phyloP scores from a whole-genome alignment of 2,888 invertebrate species.

The Agonopterix alstromeriana region DNA sequence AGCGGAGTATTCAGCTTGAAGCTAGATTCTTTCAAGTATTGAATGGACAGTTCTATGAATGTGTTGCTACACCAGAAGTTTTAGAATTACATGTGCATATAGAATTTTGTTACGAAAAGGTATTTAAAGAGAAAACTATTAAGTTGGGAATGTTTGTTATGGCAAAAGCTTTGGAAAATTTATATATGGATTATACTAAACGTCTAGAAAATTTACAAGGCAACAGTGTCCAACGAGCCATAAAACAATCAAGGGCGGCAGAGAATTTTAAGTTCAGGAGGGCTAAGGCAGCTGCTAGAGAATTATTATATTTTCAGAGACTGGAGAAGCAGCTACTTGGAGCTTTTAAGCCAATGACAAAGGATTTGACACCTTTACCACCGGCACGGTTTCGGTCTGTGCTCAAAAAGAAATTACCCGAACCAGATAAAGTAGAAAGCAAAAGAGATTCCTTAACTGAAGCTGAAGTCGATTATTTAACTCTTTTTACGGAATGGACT shows the following conservation, averaged over 20 bases:
- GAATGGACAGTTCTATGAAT: conserved; percentile 72
- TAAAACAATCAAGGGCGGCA: conserved; percentile 66
- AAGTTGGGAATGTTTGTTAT: conserved; percentile 72
- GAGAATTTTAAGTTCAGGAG: conserved; percentile 67
- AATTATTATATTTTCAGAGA: conserved; percentile 69
- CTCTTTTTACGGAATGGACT: conserved; percentile 59
- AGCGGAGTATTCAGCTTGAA: conserved; percentile 67
- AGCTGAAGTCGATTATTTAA: conserved; percentile 52
- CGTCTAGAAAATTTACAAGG: conserved; percentile 75
- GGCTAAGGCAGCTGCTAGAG: conserved; percentile 75
- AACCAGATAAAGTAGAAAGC: conserved; percentile 12
- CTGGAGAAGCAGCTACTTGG: conserved; percentile 59
- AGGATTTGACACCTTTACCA: conserved; percentile 8
- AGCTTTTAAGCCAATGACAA: conserved; percentile 41
- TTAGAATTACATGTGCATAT: conserved; percentile 76
- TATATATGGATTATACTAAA: conserved; percentile 67
- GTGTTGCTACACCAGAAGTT: conserved; percentile 73
- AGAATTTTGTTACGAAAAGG: conserved; percentile 79
- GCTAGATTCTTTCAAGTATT: conserved; percentile 73
- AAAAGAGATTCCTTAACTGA: conserved; percentile 30
- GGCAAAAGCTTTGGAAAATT: conserved; percentile 77
- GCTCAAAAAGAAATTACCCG: conserved; percentile 8
- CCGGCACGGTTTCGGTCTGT: neutral
- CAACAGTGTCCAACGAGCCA: conserved; percentile 66
- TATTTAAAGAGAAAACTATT: conserved; percentile 75